phyloP scores from a whole-genome alignment of 2,113 vertebrate genomes.

The Poeciliopsis occidentalis region DNA sequence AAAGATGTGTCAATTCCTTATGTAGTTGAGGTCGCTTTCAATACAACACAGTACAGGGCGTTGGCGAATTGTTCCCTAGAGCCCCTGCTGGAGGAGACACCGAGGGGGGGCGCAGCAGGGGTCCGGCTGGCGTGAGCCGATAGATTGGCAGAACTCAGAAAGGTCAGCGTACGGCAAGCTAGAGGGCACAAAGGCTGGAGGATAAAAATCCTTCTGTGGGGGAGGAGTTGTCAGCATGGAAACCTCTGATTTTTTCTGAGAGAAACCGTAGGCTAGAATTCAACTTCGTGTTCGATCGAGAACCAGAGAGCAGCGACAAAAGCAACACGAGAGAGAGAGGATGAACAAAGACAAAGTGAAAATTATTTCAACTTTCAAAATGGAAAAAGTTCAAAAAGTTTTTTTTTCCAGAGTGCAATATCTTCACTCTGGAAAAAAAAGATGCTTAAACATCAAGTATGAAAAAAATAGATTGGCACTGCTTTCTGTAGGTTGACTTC shows the following conservation, averaged over 20 bases:
- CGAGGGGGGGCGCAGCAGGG: slow-evolving; percentile 29
- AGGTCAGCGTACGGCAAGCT: slow-evolving; percentile 47
- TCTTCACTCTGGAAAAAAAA: slow-evolving; percentile 5
- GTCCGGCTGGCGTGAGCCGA: slow-evolving; percentile 29
- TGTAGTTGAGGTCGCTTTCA: slow-evolving; percentile 44
- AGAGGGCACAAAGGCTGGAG: slow-evolving; percentile 44
- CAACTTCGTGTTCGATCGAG: slow-evolving; percentile 43
- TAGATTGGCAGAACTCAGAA: slow-evolving; percentile 28
- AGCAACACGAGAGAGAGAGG: slow-evolving; percentile 9
- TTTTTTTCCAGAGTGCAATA: too few species aligned
- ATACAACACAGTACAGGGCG: slow-evolving; percentile 34
- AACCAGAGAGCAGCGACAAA: slow-evolving; percentile 33
- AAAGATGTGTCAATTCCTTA: slow-evolving; percentile 40
- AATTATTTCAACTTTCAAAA: slow-evolving; percentile 6
- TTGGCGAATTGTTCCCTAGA: slow-evolving; percentile 44
- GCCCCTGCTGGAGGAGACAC: slow-evolving; percentile 22
- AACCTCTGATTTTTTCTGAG: slow-evolving; percentile 13
- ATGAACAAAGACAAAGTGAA: not conserved
- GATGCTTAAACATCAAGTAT: not conserved
- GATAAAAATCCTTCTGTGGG: slow-evolving; percentile 35
- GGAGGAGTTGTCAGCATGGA: slow-evolving; percentile 23
- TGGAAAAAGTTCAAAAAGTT: slow-evolving; percentile 17
- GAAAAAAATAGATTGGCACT: not conserved
- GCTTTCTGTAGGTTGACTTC: not conserved
- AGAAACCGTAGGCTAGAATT: slow-evolving; percentile 36